Conservation (phyloP, 2,113 vertebrate genomes). For the Agapornis roseicollis region DNA sequence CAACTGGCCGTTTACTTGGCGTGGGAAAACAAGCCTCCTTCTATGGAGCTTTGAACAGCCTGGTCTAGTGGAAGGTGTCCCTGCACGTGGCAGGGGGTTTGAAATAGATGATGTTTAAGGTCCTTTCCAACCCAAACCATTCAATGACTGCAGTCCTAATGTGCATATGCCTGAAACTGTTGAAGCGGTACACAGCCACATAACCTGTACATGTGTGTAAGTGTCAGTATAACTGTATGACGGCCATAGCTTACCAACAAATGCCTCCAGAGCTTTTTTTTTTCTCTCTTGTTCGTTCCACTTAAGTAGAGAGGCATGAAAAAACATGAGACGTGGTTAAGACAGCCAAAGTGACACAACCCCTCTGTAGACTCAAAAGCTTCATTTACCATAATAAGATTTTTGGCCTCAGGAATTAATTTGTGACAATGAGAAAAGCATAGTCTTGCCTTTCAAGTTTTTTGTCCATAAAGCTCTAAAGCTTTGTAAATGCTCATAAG, state of each 20-base stretch:
- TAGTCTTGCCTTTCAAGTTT: not conserved
- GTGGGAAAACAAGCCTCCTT: accelerated
- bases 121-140: not conserved
- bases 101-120: not conserved
- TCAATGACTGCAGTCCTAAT: not conserved
- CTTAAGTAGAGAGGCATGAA: not conserved
- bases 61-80: not conserved
- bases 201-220: accelerated
- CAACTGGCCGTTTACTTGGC: not conserved
- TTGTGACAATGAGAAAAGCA: not conserved
- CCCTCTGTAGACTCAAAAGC: not conserved
- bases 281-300: not conserved
- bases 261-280: not conserved
- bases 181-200: not conserved
- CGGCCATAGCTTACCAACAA: not conserved
- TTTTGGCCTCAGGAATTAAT: not conserved
- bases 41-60: not conserved
- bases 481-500: not conserved
- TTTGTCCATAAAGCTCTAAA: not conserved
- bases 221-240: not conserved
- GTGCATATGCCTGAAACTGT: accelerated
- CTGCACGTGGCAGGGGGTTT: not conserved
- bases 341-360: not conserved
- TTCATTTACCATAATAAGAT: not conserved
- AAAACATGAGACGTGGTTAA: accelerated